phyloP scores from a whole-genome alignment of 2,113 vertebrate species.

The Chamaetylas fuelleborni region DNA sequence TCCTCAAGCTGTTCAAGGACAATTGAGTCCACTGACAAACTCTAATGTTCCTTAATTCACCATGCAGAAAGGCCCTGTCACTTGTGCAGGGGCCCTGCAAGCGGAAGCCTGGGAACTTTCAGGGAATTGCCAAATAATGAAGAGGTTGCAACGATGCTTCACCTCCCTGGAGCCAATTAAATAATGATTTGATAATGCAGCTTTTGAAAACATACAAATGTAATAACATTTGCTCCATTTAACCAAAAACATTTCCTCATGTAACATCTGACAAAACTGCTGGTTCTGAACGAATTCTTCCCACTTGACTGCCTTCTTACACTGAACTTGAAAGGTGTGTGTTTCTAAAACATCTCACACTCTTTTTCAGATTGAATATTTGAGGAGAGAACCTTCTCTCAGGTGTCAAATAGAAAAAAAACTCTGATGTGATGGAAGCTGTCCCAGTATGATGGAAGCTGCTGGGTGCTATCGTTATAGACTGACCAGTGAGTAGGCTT shows the following conservation, averaged over 20 bases:
- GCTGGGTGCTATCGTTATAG: not conserved
- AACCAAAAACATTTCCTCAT: not conserved
- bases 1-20: not conserved
- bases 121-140: not conserved
- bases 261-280: not conserved
- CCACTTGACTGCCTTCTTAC: not conserved
- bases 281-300: not conserved
- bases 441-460: not conserved
- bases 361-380: not conserved
- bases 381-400: not conserved
- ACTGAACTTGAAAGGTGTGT: not conserved
- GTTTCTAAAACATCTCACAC: not conserved
- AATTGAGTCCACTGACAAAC: not conserved
- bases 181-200: not conserved
- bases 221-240: not conserved
- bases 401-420: not conserved
- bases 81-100: not conserved
- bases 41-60: not conserved
- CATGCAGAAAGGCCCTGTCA: not conserved
- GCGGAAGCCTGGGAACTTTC: not conserved
- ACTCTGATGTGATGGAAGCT: not conserved
- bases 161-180: not conserved
- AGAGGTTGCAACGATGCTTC: not conserved
- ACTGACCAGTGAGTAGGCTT: not conserved
- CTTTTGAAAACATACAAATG: not conserved